phyloP scores from a whole-genome alignment of 2,888 invertebrate species.

The Dilophus febrilis region DNA sequence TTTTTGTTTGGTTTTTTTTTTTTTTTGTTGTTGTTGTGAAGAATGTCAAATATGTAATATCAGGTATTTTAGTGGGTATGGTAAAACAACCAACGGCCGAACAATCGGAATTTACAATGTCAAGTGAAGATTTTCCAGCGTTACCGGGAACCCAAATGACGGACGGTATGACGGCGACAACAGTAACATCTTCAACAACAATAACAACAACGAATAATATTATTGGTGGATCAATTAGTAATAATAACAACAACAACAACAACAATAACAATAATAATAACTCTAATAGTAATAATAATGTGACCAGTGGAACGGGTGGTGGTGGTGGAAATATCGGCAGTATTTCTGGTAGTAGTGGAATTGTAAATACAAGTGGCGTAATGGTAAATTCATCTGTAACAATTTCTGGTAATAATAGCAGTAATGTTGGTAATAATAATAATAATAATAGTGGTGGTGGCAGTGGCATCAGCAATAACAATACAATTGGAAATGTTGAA shows the following conservation, averaged over 20 bases:
- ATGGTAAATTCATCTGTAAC: no score
- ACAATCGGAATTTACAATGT: conserved; percentile 91
- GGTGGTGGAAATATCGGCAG: conserved; percentile 15
- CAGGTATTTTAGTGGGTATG: conserved; percentile 57
- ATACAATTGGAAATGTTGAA: conserved; percentile 26
- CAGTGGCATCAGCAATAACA: conserved; percentile 13
- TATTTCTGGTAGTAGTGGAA: conserved; percentile 26
- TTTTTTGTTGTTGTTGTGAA: conserved; percentile 9
- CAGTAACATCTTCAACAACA: conserved; percentile 30
- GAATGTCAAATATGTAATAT: neutral
- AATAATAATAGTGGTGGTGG: no score
- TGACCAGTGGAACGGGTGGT: no score
- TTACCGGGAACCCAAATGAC: conserved; percentile 79
- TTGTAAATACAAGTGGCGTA: conserved; percentile 24
- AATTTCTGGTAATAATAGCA: no score
- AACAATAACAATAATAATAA: no score
- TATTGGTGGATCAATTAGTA: conserved; percentile 3
- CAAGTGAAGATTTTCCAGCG: conserved; percentile 98
- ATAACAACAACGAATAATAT: conserved; percentile 22
- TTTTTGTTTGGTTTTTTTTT: neutral
- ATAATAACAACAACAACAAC: no score
- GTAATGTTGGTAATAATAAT: no score
- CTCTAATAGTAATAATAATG: no score
- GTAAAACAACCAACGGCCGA: conserved; percentile 87
- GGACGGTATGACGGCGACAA: conserved; percentile 47